Evolutionary conservation across 2,888 invertebrate species (phyloP), one percentile per base, ranked within the genome.

Genomic region (Hypselothyrea guttata): DNA sequence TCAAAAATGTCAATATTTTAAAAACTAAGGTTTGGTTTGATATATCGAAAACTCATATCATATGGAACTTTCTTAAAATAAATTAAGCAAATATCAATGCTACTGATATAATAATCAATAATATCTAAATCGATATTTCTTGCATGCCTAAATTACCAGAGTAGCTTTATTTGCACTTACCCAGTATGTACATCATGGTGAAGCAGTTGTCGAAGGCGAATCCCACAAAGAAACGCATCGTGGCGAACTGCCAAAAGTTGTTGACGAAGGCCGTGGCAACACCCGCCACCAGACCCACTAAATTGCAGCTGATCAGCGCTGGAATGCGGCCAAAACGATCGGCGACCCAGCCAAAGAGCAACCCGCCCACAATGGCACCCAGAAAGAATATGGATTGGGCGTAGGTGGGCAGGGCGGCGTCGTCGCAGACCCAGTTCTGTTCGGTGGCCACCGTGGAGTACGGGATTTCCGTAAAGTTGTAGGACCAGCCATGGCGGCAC

Each of bases 151-250:
- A n/a, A n/a, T n/a, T n/a, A n/a, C n/a, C n/a, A n/a, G n/a, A n/a
- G n/a, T n/a, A 34, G 34, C 2, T n/a, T 3, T 0, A 13, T 18
- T 30, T 47, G 18, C 37, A 88, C 93, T 93, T 90, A 96, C 96
- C 96, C 74, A 97, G 91, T 86, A 97, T 96, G 77, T 97, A 97
- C 95, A 97, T 96, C 96, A 96, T 96, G 18, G 96, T 96, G 89
- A 96, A 96, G 86, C 95, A 96, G 90, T 96, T 97, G 89, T 96
- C 96, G 84, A 96, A 97, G 1, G 96, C 96, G 87, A 97, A 92
- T 4, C 97, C 97, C 1, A 96, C 95, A 46, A 97, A 91, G 90
- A 97, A 97, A 41, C 97, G 91, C 89, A 96, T 95, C 0, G 94
- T 85, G 1, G 95, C 93, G 88, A 97, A 97, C 1, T 93, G 90